Conservation (phyloP, 1,140 invertebrate species). For the Orius laevigatus region DNA sequence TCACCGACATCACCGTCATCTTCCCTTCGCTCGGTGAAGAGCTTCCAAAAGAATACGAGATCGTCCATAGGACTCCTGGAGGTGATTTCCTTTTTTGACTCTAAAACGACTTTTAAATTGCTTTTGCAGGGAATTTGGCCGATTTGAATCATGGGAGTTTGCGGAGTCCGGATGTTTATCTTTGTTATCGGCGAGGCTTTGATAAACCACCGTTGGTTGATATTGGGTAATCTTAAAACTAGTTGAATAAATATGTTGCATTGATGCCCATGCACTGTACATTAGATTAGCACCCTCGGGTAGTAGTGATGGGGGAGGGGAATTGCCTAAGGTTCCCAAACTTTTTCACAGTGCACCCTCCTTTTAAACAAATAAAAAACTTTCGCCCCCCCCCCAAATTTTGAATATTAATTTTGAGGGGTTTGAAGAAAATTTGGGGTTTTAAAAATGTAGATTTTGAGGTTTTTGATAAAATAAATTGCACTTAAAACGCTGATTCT, state of each 20-base stretch:
- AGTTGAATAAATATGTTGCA: too few species aligned
- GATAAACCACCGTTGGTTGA: constrained; percentile 95
- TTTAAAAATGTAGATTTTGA: too few species aligned
- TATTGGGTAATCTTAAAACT: constrained; percentile 56
- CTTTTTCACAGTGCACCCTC: too few species aligned
- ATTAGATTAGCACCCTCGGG: background rate
- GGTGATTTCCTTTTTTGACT: constrained; percentile 26
- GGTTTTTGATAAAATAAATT: too few species aligned
- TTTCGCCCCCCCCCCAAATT: too few species aligned
- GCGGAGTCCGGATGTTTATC: constrained; percentile 76
- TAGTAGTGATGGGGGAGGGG: background rate
- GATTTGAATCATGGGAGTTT: constrained; percentile 96
- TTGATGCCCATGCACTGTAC: too few species aligned
- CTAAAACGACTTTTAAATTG: background rate
- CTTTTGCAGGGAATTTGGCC: constrained; percentile 47
- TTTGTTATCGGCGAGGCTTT: constrained; percentile 79
- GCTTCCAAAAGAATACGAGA: constrained; percentile 59
- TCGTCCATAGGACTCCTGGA: constrained; percentile 72
- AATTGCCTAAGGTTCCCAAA: too few species aligned
- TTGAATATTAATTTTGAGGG: too few species aligned
- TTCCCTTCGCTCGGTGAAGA: constrained; percentile 77
- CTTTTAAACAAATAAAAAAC: too few species aligned
- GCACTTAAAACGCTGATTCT: too few species aligned
- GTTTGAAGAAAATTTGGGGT: too few species aligned
- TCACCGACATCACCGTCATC: constrained; percentile 85